Base-by-base conservation (phyloP, 2,797 vertebrate species). In the Vireo griseus region DNA sequence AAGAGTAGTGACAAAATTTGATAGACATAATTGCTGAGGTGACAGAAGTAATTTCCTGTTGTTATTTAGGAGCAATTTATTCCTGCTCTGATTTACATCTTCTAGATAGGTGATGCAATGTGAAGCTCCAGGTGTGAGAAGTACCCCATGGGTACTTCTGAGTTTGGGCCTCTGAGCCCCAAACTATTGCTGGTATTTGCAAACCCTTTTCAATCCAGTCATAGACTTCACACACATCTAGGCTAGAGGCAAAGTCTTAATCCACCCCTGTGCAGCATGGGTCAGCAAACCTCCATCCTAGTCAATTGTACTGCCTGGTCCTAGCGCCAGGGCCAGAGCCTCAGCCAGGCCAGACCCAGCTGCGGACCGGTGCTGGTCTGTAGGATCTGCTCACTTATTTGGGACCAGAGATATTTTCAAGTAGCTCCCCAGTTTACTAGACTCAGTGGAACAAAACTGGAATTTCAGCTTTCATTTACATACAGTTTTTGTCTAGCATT, bases 391-490 rank as follows among this genome's bases (percentile, higher is more conserved):
- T 61, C 35, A 3, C n/a, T 67, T 31, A 25, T 59, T 63, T 10
- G 5, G 91, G 84, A 85, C 72, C 86, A 85, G 90, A 92, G 66
- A 44, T 54, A 19, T 37, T 90, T 90, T 89, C 47, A 59, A 85
- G 62, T 79, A 73, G 80, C 85, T 94, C 73, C 82, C 79, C 91
- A 63, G 8, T 87, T 92, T 76, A 33, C 37, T 80, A 91, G 89
- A 84, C 84, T 82, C 89, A 76, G 72, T 88, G 75, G 94, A 96
- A 90, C 84, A 96, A 66, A 97, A 97, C 96, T 97, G 96, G 96
- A 98, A 97, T 94, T 79, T 88, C 80, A 95, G 81, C 92, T 96
- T 95, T 97, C 88, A 94, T 93, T 97, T 91, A 65, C 94, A 73
- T 89, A 78, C 95, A 79, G 83, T 97, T 96, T 84, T 96, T 96